Evolutionary conservation across 2,797 vertebrate species (phyloP).

Genomic region (Dicrostonyx torquatus): DNA sequence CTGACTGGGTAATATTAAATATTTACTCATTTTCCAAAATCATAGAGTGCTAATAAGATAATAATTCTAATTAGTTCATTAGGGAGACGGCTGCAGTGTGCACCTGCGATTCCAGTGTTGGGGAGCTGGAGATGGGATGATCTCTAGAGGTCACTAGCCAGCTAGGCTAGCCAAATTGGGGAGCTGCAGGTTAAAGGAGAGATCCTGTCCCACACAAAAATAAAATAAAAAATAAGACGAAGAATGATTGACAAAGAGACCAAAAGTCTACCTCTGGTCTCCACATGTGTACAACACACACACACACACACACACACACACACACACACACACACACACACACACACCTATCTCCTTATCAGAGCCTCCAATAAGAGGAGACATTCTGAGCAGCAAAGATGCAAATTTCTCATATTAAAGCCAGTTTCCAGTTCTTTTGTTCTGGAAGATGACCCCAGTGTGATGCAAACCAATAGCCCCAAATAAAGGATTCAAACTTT

Average conservation of each 20-base stretch:
- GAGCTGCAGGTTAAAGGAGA: not conserved
- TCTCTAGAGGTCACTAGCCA: not conserved
- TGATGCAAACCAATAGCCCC: not conserved
- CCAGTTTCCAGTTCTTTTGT: not conserved
- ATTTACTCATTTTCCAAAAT: conserved; percentile 5
- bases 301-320: not conserved
- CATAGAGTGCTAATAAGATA: not conserved
- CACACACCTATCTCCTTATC: not conserved
- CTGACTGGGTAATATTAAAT: not conserved
- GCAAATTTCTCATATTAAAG: not conserved
- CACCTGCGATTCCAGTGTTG: not conserved
- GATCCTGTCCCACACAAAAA: not conserved
- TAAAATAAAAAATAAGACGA: not conserved
- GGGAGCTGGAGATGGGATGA: not conserved
- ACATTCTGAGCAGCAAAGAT: conserved; percentile 2
- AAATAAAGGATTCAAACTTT: not conserved
- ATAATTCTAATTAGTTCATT: too few relatives aligned
- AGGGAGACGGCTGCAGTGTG: not conserved
- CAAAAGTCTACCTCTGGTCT: not conserved
- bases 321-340: not conserved
- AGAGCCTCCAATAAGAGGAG: not conserved
- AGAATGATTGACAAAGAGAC: not conserved
- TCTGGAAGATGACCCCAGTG: not conserved
- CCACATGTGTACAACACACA: not conserved
- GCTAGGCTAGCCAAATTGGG: not conserved